A percentile compares a stretch with the other conserved stretches of the same genome.
phyloP scores from a whole-genome alignment of 2,797 vertebrate species.

The Pseudomugil gertrudae region DNA sequence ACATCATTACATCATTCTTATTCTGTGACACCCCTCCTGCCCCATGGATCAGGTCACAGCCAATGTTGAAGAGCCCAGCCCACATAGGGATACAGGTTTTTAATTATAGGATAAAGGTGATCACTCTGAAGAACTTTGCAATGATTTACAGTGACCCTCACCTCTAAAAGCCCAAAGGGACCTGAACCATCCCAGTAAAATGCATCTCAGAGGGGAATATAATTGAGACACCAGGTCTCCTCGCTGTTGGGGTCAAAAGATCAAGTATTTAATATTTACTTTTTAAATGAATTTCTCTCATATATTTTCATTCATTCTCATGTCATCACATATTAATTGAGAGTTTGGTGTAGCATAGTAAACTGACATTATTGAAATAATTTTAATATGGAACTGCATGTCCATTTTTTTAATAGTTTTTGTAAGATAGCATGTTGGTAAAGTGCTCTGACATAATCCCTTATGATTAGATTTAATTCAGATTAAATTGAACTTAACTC shows the following conservation, averaged over 20 bases:
- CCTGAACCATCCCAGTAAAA: neutral
- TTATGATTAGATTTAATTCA: neutral
- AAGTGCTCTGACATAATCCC: neutral
- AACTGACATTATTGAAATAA: too few species aligned
- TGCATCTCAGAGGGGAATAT: neutral
- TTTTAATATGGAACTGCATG: too few species aligned
- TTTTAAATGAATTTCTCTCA: too few species aligned
- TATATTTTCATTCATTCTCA: too few species aligned
- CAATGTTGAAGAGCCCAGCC: too few species aligned
- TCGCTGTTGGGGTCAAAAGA: neutral
- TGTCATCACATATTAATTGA: neutral
- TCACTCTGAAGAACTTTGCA: neutral
- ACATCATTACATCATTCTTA: neutral
- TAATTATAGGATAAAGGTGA: neutral
- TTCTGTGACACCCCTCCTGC: neutral
- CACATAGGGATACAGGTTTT: neutral
- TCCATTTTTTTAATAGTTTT: too few species aligned
- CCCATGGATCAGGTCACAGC: neutral
- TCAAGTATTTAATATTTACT: neutral
- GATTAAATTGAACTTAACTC: neutral
- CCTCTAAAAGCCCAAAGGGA: neutral
- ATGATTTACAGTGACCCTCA: slow-evolving; percentile 1
- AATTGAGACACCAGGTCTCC: neutral
- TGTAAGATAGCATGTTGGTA: too few species aligned
- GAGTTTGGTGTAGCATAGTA: too few species aligned